phyloP scores from a whole-genome alignment of 2,113 vertebrate genomes.

The Acinonyx jubatus region DNA sequence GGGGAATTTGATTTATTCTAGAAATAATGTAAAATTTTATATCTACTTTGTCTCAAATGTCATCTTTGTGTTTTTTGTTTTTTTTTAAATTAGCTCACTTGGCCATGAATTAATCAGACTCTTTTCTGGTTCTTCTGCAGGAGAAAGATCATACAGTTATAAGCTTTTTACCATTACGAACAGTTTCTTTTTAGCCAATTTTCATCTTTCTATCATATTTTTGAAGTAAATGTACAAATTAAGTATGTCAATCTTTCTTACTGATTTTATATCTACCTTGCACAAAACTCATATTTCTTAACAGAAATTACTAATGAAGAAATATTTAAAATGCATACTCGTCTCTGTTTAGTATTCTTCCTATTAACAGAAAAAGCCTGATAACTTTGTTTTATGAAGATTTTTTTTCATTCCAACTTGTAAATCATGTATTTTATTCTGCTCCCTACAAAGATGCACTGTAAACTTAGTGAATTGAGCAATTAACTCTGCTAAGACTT shows the following conservation, averaged over 20 bases:
- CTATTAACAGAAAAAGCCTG: not conserved
- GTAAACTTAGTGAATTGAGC: not conserved
- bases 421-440: not conserved
- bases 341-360: not conserved
- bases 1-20: not conserved
- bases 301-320: not conserved
- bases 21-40: conserved; percentile 8
- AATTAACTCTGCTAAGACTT: not conserved
- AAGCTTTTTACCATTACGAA: conserved; percentile 11
- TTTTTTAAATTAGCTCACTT: not conserved
- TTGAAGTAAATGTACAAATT: not conserved
- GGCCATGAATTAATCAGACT: not conserved
- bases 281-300: not conserved
- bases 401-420: not conserved
- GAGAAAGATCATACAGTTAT: not conserved
- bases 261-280: not conserved
- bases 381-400: conserved; percentile 8
- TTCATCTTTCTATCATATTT: conserved; percentile 29
- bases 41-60: conserved; percentile 34
- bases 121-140: not conserved
- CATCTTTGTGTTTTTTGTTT: not conserved
- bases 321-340: not conserved
- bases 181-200: conserved; percentile 4
- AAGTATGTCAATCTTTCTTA: not conserved
- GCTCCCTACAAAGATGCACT: not conserved